Conservation (phyloP, 2,888 invertebrate species). For the Thera obeliscata region DNA sequence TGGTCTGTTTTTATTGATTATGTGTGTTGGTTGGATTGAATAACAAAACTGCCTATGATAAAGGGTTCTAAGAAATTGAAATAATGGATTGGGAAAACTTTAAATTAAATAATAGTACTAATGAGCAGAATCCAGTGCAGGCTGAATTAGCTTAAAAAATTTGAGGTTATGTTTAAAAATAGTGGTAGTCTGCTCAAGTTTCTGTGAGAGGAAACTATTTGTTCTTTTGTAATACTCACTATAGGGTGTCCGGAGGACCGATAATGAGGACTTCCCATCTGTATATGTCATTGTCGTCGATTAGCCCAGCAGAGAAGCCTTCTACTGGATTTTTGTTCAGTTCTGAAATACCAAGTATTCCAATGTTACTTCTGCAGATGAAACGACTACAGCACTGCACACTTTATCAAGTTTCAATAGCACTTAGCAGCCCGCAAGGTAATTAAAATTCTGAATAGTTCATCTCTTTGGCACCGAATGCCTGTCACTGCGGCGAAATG, state of each 20-base stretch:
- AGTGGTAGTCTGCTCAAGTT: slow-evolving; percentile 30
- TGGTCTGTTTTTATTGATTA: no score
- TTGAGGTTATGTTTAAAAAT: slow-evolving; percentile 44
- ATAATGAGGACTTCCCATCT: slow-evolving; percentile 99
- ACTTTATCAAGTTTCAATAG: background rate
- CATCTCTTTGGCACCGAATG: slow-evolving; percentile 63
- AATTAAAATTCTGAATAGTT: slow-evolving; percentile 32
- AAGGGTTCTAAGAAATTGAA: no score
- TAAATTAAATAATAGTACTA: no score
- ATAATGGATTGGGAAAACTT: no score
- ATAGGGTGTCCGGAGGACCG: slow-evolving; percentile 99
- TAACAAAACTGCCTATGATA: no score
- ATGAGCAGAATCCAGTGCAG: slow-evolving; percentile 3
- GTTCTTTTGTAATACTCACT: slow-evolving; percentile 87
- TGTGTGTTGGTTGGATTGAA: no score
- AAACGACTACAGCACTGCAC: slow-evolving; percentile 13
- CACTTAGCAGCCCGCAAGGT: slow-evolving; percentile 56
- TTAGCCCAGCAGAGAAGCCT: slow-evolving; percentile 99
- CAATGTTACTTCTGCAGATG: slow-evolving; percentile 11
- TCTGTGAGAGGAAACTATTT: slow-evolving; percentile 7
- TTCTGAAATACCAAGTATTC: slow-evolving; percentile 87
- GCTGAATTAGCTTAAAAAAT: slow-evolving; percentile 25
- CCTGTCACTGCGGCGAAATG: slow-evolving; percentile 66
- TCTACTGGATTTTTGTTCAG: slow-evolving; percentile 99
- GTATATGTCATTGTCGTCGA: slow-evolving; percentile 99